Conservation (phyloP, 1,140 invertebrate genomes). For the Marisa cornuarietis region DNA sequence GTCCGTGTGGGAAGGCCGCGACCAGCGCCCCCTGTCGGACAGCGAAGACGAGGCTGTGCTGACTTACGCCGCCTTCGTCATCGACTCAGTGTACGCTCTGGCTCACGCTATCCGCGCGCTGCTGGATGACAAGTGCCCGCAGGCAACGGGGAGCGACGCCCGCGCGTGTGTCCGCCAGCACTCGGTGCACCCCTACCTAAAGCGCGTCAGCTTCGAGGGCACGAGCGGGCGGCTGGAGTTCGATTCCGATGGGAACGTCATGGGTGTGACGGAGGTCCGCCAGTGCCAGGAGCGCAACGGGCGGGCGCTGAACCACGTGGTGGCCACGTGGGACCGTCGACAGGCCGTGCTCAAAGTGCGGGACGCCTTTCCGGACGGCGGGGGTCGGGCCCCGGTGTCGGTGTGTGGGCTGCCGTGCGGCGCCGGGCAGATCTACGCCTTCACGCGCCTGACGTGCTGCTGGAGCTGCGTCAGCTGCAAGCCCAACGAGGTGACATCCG, state of each 20-base stretch:
- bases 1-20: no score
- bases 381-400: constrained; percentile 27
- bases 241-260: constrained; percentile 48
- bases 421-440: constrained; percentile 35
- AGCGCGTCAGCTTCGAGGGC: constrained; percentile 38
- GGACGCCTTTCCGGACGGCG: not conserved
- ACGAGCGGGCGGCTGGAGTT: constrained; percentile 45
- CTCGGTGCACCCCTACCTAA: constrained; percentile 35
- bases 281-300: constrained; percentile 32
- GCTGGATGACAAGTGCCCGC: constrained; percentile 29
- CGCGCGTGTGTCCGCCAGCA: constrained; percentile 36
- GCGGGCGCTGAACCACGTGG: not conserved
- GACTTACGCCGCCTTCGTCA: constrained; percentile 77
- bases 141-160: not conserved
- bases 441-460: constrained; percentile 43
- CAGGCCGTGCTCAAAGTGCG: constrained; percentile 23
- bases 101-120: constrained; percentile 76
- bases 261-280: constrained; percentile 38
- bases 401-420: constrained; percentile 42
- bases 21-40: no score
- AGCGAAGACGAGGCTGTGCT: no score
- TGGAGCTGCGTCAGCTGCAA: constrained; percentile 44
- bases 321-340: constrained; percentile 40
- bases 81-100: constrained; percentile 86
- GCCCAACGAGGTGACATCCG: constrained; percentile 47